These are phyloP conservation scores for Erpetoichthys calabaricus DNA, from an alignment of 2,797 vertebrate species.

Conservation along the genomic window DNA sequence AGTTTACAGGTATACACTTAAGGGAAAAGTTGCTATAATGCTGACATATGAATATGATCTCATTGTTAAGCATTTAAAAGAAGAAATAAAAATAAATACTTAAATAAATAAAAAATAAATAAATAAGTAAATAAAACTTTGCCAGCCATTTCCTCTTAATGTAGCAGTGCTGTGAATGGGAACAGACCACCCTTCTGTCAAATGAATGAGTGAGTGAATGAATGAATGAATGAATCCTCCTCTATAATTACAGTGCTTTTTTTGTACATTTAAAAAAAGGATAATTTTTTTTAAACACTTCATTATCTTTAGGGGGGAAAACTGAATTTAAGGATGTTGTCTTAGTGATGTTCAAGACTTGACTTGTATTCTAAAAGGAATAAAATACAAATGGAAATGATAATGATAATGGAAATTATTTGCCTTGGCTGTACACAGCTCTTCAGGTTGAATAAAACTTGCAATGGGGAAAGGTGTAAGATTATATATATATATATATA, in stretches of 20 bases:
- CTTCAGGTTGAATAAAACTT: slow-evolving; percentile 98
- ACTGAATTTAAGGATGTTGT: slow-evolving; percentile 86
- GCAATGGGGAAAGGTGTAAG: slow-evolving; percentile 97
- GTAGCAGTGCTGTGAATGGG: slow-evolving; percentile 74
- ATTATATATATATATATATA: not conserved
- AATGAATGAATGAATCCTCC: too few species aligned
- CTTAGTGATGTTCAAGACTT: slow-evolving; percentile 88
- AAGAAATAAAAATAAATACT: slow-evolving; percentile 12
- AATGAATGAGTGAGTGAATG: slow-evolving; percentile 56
- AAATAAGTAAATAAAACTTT: slow-evolving; percentile 35
- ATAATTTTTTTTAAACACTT: slow-evolving; percentile 62
- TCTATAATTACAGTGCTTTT: too few species aligned
- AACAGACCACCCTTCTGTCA: slow-evolving; percentile 64
- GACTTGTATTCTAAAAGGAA: slow-evolving; percentile 63
- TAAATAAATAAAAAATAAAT: slow-evolving; percentile 30
- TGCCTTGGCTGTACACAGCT: slow-evolving; percentile 93
- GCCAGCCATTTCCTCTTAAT: slow-evolving; percentile 67
- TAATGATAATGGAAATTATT: slow-evolving; percentile 78
- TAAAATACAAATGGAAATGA: slow-evolving; percentile 58
- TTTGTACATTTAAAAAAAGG: too few species aligned
- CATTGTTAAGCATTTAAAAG: slow-evolving; percentile 49
- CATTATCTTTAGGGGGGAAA: slow-evolving; percentile 77
- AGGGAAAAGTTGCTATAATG: slow-evolving; percentile 80
- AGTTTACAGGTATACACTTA: slow-evolving; percentile 89
- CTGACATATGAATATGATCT: slow-evolving; percentile 55